Base-by-base conservation (phyloP, 2,113 vertebrate genomes). In the Oreochromis spilurus region DNA sequence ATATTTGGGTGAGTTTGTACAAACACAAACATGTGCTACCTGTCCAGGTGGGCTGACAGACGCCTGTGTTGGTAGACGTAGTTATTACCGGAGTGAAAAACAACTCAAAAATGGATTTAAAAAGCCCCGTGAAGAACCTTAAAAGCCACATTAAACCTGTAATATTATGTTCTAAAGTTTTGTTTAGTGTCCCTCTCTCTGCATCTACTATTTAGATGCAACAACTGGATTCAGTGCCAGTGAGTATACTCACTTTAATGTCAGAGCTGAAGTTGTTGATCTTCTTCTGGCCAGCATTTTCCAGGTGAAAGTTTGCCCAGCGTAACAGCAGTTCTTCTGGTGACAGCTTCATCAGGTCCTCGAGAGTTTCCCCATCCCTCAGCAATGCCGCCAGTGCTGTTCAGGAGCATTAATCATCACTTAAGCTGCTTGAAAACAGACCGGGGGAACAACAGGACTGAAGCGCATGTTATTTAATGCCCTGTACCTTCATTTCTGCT, bases 261-360 rank as follows among this genome's bases (percentile, higher is more conserved):
- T 99, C 98, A 1, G 96, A 96, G 93, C 98, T 98, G 93, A 99
- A 98, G 96, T 99, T 99, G 95, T 97, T 98, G 96, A 99, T 99
- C 95, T 98, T 98, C 85, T 96, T 96, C 93, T 95, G 97, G 88
- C 98, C 98, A 5, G 98, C 98, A 26, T 97, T 97, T 92, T 99
- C 98, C 97, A 99, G 96, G 89, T 99, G 99, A 93, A 96, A 99
- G 96, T 99, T 99, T 40, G 97, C 98, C 99, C 99, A 99, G 92
- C 98, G 97, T 81, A 99, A 91, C 50, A 99, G 97, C 91, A 99
- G 96, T 85, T 99, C 99, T 87, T 99, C 98, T 43, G 98, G 99
- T 26, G 98, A 99, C 45, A 99, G 91, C 86, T 99, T 99, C 97
- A 99, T 98, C 88, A 99, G 97, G 88, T 99, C 98, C 92, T 99